These are phyloP conservation scores for Cynoglossus semilaevis DNA, from an alignment of 2,113 vertebrate genomes.

Conservation along the genomic window DNA sequence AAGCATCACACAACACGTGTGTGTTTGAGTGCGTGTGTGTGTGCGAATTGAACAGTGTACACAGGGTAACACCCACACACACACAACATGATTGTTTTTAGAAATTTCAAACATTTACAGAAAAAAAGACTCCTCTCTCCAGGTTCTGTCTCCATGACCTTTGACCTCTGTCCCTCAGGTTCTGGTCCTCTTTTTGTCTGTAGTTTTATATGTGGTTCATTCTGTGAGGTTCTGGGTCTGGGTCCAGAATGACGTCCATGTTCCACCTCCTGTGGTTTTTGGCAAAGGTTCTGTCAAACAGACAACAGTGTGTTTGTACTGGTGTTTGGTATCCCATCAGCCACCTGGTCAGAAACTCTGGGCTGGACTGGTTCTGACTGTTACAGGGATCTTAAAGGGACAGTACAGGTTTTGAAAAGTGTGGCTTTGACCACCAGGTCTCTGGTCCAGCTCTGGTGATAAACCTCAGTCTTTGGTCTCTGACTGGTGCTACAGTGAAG, in stretches of 20 bases:
- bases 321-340: slow-evolving; percentile 10
- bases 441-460: too few species aligned
- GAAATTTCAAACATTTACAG: too few species aligned
- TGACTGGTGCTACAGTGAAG: too few species aligned
- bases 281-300: background rate
- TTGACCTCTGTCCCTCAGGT: background rate
- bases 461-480: too few species aligned
- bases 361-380: too few species aligned
- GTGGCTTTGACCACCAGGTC: too few species aligned
- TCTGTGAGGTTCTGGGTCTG: background rate
- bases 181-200: background rate
- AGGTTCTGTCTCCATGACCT: too few species aligned
- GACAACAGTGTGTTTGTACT: slow-evolving; percentile 45
- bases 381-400: too few species aligned
- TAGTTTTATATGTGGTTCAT: background rate
- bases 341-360: slow-evolving; percentile 15
- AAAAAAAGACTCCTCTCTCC: too few species aligned
- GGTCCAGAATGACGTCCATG: background rate
- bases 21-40: slow-evolving; percentile 10
- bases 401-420: too few species aligned
- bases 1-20: background rate
- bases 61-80: too few species aligned
- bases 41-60: background rate
- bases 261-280: background rate
- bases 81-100: too few species aligned